phyloP scores from a whole-genome alignment of 1,140 invertebrate species.

The Drosophila nebulosa region DNA sequence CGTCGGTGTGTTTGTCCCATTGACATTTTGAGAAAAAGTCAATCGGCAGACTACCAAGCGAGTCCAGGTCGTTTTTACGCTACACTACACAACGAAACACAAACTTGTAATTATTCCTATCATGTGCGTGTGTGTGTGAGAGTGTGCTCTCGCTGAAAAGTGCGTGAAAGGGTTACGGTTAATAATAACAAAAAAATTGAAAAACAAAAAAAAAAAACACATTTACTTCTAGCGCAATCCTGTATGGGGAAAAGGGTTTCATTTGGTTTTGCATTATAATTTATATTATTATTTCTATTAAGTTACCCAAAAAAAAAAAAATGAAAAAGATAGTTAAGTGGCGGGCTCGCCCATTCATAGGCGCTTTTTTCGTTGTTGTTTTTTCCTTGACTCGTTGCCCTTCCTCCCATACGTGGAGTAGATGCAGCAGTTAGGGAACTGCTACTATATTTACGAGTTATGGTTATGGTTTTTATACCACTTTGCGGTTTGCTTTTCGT shows the following conservation, averaged over 20 bases:
- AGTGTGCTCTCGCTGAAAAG: conserved; percentile 31
- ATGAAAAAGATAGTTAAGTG: conserved; percentile 30
- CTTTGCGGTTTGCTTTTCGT: conserved; percentile 11
- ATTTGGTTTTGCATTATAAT: conserved; percentile 39
- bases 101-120: conserved; percentile 44
- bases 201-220: neutral
- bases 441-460: conserved; percentile 3
- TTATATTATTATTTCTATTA: conserved; percentile 50
- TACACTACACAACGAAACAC: conserved; percentile 30
- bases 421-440: neutral
- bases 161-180: conserved; percentile 49
- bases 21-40: conserved; percentile 13
- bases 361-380: neutral
- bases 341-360: neutral
- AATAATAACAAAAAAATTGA: neutral
- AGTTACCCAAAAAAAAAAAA: conserved; percentile 19
- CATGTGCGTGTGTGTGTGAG: conserved; percentile 1
- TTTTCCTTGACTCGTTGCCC: neutral
- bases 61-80: conserved; percentile 32
- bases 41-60: conserved; percentile 4
- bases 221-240: conserved; percentile 12
- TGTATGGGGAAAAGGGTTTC: conserved; percentile 15
- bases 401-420: no score
- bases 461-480: neutral
- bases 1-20: neutral